A percentile compares a stretch with the other conserved stretches of the same genome.
phyloP scores from a whole-genome alignment of 2,113 vertebrate species.

The Proterorhinus semilunaris region DNA sequence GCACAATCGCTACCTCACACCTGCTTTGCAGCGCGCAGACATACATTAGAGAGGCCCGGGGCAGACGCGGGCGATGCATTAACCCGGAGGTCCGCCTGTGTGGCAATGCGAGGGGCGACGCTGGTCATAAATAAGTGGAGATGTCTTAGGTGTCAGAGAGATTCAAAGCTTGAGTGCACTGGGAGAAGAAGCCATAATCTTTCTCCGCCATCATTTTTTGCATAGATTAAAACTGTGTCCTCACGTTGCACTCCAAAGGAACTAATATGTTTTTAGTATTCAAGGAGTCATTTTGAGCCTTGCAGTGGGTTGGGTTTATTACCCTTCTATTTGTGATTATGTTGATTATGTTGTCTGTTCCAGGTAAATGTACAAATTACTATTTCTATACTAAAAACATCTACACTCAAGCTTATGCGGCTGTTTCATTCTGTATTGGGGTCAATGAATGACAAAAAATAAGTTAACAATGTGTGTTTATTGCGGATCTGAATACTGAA shows the following conservation, averaged over 20 bases:
- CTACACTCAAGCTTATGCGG: no score
- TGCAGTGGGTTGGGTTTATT: no score
- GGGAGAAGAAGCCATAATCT: constrained; percentile 47
- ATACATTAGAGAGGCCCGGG: constrained; percentile 4
- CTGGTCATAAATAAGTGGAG: constrained; percentile 19
- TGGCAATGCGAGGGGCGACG: not conserved
- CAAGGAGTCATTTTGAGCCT: no score
- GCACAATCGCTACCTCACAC: not conserved
- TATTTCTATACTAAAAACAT: no score
- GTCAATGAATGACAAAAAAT: no score
- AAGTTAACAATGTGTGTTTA: no score
- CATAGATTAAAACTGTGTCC: constrained; percentile 49
- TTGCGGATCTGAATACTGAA: no score
- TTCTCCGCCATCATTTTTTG: constrained; percentile 51
- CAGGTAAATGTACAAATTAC: no score
- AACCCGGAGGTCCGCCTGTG: constrained; percentile 13
- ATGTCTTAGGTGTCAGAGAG: constrained; percentile 13
- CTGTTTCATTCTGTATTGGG: no score
- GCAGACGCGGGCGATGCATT: not conserved
- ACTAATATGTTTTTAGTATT: no score
- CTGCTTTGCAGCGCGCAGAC: not conserved
- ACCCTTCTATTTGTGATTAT: no score
- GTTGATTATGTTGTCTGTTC: no score
- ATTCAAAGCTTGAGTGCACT: constrained; percentile 49
- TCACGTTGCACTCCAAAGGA: not conserved